Conservation (phyloP, 2,888 invertebrate genomes). For the Rhabditoides inermis region DNA sequence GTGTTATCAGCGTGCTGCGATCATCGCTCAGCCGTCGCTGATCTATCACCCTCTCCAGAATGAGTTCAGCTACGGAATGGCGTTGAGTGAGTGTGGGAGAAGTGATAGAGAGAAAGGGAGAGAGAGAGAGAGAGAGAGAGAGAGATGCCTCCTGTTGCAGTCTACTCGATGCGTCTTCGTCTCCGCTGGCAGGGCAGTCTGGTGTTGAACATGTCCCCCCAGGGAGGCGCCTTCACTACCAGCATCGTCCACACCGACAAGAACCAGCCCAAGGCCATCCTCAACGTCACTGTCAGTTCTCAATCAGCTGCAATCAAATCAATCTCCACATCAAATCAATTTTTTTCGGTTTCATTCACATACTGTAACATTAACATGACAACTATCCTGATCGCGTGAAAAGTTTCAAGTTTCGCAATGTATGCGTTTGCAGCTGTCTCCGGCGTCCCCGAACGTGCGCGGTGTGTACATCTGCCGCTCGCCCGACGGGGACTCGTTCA, state of each 20-base stretch:
- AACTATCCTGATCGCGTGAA: no score
- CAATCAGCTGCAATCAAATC: not conserved
- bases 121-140: no score
- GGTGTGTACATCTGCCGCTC: constrained; percentile 34
- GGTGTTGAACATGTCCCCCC: constrained; percentile 22
- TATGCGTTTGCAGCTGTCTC: constrained; percentile 28
- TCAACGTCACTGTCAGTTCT: constrained; percentile 35
- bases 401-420: not conserved
- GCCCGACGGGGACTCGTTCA: constrained; percentile 29
- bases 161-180: constrained; percentile 37
- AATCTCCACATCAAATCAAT: not conserved
- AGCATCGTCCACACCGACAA: constrained; percentile 45
- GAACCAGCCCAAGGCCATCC: constrained; percentile 44
- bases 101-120: no score
- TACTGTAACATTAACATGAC: no score
- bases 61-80: constrained; percentile 23
- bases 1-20: constrained; percentile 28
- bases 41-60: constrained; percentile 33
- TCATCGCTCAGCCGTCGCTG: constrained; percentile 42
- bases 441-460: constrained; percentile 37
- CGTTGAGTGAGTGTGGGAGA: constrained; percentile 21
- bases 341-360: no score
- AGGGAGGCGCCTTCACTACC: constrained; percentile 32
- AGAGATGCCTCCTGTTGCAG: constrained; percentile 21
- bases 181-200: constrained; percentile 42